Conservation (phyloP, 2,888 invertebrate species). For the Parthenolecanium corni region DNA sequence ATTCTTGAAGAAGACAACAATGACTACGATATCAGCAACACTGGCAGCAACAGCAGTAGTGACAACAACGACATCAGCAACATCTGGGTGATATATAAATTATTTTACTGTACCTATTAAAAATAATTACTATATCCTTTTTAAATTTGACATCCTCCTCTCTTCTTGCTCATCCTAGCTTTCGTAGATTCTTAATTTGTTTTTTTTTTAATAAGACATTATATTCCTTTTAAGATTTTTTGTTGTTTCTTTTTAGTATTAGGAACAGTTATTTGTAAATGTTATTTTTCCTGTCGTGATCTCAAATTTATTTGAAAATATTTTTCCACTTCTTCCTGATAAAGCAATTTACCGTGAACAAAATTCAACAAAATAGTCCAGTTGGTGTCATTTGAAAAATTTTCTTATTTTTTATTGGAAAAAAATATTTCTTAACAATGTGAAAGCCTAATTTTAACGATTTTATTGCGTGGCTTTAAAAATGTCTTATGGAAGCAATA, state of each 20-base stretch:
- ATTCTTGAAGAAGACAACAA: too few relatives aligned
- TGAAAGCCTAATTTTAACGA: background rate
- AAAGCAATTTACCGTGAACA: background rate
- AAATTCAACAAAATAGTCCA: too few relatives aligned
- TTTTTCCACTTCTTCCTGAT: constrained; percentile 3
- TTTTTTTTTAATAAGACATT: constrained; percentile 1
- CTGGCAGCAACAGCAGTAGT: background rate
- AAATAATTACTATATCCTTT: background rate
- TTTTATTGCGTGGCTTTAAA: background rate
- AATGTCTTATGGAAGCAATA: constrained; percentile 9
- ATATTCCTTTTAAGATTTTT: constrained; percentile 16
- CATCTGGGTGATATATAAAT: constrained; percentile 4
- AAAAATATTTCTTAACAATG: background rate
- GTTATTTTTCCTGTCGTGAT: constrained; percentile 19
- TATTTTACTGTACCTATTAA: background rate
- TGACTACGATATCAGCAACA: background rate
- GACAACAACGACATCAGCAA: background rate
- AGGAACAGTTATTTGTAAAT: background rate
- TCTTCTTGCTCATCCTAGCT: constrained; percentile 26
- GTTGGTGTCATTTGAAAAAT: background rate
- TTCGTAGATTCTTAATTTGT: constrained; percentile 11
- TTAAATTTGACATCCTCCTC: constrained; percentile 15
- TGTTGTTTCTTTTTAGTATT: background rate
- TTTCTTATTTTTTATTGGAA: background rate
- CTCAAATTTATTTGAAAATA: constrained; percentile 13